Conservation (phyloP, 2,113 vertebrate species). For the Onychostruthus taczanowskii region DNA sequence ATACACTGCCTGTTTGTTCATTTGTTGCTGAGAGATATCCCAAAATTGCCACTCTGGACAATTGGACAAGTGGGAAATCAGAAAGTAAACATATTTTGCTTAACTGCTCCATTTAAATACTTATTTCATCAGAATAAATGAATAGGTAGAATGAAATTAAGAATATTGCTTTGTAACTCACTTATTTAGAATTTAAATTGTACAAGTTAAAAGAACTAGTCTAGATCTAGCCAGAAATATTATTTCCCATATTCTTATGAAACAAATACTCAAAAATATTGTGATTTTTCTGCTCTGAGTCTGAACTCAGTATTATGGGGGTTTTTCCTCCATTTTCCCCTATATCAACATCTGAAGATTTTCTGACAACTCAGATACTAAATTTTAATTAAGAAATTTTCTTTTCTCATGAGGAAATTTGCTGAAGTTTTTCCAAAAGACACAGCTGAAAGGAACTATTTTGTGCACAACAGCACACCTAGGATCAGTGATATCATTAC, state of each 20-base stretch:
- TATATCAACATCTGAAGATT: background rate
- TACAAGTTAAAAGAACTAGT: background rate
- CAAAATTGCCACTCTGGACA: background rate
- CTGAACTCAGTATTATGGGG: background rate
- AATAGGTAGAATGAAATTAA: background rate
- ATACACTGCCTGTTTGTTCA: accelerated
- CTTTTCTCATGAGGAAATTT: background rate
- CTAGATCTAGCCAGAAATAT: background rate
- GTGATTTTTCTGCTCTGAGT: background rate
- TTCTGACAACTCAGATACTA: background rate
- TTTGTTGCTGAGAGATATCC: background rate
- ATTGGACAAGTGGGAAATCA: background rate
- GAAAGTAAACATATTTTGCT: background rate
- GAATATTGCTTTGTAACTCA: background rate
- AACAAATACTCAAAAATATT: background rate
- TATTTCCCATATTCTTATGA: background rate
- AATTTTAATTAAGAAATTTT: background rate
- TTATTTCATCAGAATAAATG: background rate
- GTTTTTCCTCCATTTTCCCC: background rate
- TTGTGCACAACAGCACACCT: background rate
- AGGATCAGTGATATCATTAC: background rate
- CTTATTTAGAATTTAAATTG: background rate
- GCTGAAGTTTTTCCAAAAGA: background rate
- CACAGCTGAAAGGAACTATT: accelerated
- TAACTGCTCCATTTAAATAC: background rate